Percentiles rank a stretch among this genome's conserved stretches.
Evolutionary conservation across 2,888 invertebrate species (phyloP).

Genomic region (Euproctis similis): DNA sequence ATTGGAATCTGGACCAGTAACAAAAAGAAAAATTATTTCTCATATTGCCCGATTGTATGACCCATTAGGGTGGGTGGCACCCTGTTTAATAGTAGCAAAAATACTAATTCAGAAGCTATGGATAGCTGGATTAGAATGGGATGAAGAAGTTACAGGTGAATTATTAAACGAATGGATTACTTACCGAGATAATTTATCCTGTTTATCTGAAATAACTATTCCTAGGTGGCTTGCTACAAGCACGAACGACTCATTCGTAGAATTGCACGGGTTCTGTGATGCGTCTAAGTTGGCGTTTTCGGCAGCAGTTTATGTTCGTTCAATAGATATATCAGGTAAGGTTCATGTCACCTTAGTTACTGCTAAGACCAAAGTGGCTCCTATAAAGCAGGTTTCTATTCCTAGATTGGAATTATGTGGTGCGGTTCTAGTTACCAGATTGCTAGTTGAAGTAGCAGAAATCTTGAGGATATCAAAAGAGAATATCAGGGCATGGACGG

Average conservation of each 20-base stretch:
- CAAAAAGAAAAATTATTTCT: constrained; percentile 20
- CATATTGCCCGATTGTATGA: constrained; percentile 16
- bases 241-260: background rate
- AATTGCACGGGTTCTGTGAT: constrained; percentile 2
- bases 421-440: background rate
- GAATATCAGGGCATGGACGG: too few relatives aligned
- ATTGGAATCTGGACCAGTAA: constrained; percentile 5
- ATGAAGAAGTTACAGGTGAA: constrained; percentile 3
- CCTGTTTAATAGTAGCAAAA: constrained; percentile 5
- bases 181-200: constrained; percentile 9
- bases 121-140: constrained; percentile 9
- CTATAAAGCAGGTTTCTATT: constrained; percentile 1
- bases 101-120: constrained; percentile 6
- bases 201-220: constrained; percentile 6
- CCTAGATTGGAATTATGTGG: constrained; percentile 5
- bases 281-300: constrained; percentile 2
- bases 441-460: background rate
- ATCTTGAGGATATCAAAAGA: background rate
- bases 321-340: background rate
- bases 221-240: constrained; percentile 13
- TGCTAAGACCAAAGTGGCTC: constrained; percentile 2
- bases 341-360: background rate
- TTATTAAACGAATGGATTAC: constrained; percentile 14
- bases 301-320: background rate
- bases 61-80: constrained; percentile 8